phyloP scores from a whole-genome alignment of 2,797 vertebrate genomes.

The Galagoides demidoff region DNA sequence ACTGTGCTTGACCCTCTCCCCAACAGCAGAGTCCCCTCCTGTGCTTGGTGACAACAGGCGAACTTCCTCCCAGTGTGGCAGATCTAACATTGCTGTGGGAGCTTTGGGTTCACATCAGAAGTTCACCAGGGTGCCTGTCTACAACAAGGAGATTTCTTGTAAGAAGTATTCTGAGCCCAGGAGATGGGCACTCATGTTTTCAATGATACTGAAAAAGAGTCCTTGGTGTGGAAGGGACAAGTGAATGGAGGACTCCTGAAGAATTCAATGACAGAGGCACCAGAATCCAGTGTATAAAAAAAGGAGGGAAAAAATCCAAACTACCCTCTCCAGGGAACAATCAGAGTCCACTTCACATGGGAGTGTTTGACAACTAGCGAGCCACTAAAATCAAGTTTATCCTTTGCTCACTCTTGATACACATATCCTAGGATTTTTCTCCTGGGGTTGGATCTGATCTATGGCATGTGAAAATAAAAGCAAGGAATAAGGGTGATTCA shows the following conservation, averaged over 20 bases:
- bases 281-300: background rate
- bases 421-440: background rate
- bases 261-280: slow-evolving; percentile 13
- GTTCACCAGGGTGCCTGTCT: background rate
- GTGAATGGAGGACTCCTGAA: background rate
- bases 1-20: slow-evolving; percentile 63
- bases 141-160: background rate
- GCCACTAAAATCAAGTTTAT: slow-evolving; percentile 18
- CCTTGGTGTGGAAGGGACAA: background rate
- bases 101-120: background rate
- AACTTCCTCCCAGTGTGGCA: background rate
- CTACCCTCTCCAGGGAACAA: background rate
- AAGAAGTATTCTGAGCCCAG: background rate
- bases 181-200: background rate
- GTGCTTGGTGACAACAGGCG: background rate
- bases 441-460: background rate
- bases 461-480: background rate
- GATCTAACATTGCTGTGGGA: background rate
- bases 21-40: background rate
- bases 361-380: background rate
- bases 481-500: background rate
- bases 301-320: background rate
- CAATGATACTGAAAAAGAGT: background rate
- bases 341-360: background rate
- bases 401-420: background rate